phyloP scores from a whole-genome alignment of 1,140 invertebrate genomes.

The Eufriesea mexicana region DNA sequence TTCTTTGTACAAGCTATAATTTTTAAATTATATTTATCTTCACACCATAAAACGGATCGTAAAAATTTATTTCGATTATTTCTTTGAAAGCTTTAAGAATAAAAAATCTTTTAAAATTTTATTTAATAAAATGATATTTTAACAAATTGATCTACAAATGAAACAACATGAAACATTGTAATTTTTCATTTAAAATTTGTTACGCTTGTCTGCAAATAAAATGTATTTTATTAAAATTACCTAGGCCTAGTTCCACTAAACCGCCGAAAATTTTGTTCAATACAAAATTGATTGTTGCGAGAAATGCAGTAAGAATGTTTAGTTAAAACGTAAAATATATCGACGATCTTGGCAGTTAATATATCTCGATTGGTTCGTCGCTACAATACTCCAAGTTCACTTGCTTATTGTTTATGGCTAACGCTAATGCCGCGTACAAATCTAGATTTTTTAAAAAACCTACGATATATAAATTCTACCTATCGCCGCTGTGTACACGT shows the following conservation, averaged over 20 bases:
- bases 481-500: conserved; percentile 71
- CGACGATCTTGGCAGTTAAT: conserved; percentile 47
- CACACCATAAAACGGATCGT: background rate
- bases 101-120: conserved; percentile 32
- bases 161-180: conserved; percentile 34
- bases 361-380: conserved; percentile 26
- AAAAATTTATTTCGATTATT: background rate
- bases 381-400: conserved; percentile 43
- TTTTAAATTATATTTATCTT: conserved; percentile 16
- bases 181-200: conserved; percentile 32
- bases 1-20: conserved; percentile 46
- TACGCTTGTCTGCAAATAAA: conserved; percentile 27
- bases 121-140: conserved; percentile 9
- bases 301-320: conserved; percentile 45
- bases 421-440: conserved; percentile 66
- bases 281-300: conserved; percentile 44
- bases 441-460: conserved; percentile 72
- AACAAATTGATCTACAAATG: conserved; percentile 1
- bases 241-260: conserved; percentile 59
- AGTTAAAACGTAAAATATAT: conserved; percentile 49
- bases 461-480: conserved; percentile 72
- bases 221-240: conserved; percentile 36
- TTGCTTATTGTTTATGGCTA: conserved; percentile 48
- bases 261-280: conserved; percentile 33
- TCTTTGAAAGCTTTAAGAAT: background rate